phyloP scores from a whole-genome alignment of 2,888 invertebrate genomes.

The Smittia aterrima region DNA sequence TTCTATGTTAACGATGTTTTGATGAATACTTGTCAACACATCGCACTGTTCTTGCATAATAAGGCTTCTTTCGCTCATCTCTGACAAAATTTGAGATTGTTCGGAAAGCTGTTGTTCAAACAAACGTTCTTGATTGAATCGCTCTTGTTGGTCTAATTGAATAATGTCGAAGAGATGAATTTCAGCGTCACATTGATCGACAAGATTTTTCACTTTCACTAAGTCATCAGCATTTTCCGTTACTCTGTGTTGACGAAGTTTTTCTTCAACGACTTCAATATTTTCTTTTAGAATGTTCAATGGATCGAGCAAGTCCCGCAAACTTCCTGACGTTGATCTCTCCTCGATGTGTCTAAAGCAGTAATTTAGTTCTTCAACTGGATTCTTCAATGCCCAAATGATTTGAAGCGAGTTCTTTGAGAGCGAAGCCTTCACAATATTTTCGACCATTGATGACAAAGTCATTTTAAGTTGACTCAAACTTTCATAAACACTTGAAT shows the following conservation, averaged over 20 bases:
- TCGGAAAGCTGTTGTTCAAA: constrained; percentile 18
- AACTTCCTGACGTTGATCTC: constrained; percentile 51
- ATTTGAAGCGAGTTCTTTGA: constrained; percentile 53
- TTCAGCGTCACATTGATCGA: constrained; percentile 33
- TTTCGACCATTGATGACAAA: constrained; percentile 59
- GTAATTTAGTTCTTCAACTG: constrained; percentile 56
- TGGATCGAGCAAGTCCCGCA: constrained; percentile 52
- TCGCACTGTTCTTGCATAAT: constrained; percentile 6
- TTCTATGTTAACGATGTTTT: constrained; percentile 49
- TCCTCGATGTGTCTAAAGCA: constrained; percentile 53
- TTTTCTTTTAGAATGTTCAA: constrained; percentile 50
- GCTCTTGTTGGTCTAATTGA: constrained; percentile 25
- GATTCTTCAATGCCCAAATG: constrained; percentile 56
- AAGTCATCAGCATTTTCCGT: not conserved
- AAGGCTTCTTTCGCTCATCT: not conserved
- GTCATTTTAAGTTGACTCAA: constrained; percentile 56
- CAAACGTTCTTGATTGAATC: not conserved
- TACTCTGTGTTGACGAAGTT: constrained; percentile 15
- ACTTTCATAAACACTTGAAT: constrained; percentile 41
- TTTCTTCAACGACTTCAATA: constrained; percentile 49
- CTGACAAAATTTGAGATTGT: not conserved
- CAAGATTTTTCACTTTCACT: not conserved
- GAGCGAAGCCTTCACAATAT: constrained; percentile 56
- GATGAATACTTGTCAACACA: constrained; percentile 48
- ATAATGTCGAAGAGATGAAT: constrained; percentile 35